Evolutionary conservation across 2,797 vertebrate species (phyloP).

Genomic region (Tenualosa thibaudeaui): DNA sequence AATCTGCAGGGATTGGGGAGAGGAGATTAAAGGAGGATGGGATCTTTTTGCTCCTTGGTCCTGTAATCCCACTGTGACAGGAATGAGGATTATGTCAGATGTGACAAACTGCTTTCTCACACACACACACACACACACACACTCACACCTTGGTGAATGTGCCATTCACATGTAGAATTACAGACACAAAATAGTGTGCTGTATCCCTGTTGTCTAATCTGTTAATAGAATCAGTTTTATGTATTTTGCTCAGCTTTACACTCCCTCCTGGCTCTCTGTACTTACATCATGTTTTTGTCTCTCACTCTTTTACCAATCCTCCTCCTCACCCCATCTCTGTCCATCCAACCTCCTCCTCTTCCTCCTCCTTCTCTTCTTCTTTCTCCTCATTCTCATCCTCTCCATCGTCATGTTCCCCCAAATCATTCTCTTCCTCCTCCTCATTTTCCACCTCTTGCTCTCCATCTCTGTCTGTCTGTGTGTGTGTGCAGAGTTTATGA

Average conservation of each 20-base stretch:
- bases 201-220: not conserved
- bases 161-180: not conserved
- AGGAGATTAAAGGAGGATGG: not conserved
- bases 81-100: not conserved
- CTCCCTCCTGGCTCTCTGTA: not conserved
- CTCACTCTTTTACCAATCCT: not conserved
- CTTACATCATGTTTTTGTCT: not conserved
- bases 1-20: not conserved
- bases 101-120: not conserved
- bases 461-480: conserved; percentile 37
- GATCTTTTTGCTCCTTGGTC: not conserved
- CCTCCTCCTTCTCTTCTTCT: not conserved
- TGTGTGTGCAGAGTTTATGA: conserved; percentile 54
- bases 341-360: no score
- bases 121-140: not conserved
- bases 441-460: conserved; percentile 25
- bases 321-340: not conserved
- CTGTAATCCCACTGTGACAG: not conserved
- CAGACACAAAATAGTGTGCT: not conserved
- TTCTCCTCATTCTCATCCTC: not conserved
- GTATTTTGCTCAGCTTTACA: not conserved
- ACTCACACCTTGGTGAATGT: not conserved
- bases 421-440: not conserved
- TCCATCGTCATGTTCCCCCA: not conserved
- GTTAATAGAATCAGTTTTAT: not conserved